These are phyloP conservation scores for Prosopocoilus inquinatus DNA, from an alignment of 2,888 invertebrate genomes.

Conservation along the genomic window DNA sequence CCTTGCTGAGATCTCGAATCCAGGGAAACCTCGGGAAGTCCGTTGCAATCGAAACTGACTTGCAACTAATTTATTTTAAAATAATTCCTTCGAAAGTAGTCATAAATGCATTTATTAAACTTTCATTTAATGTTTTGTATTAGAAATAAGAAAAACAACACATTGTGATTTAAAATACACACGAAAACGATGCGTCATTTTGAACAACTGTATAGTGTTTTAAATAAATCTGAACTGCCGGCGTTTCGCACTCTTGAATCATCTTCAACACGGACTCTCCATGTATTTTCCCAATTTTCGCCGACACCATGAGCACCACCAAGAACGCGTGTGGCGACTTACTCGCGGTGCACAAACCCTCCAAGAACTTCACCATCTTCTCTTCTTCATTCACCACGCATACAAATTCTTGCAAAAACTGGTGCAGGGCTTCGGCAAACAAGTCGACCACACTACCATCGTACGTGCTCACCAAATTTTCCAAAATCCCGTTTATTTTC, in stretches of 20 bases:
- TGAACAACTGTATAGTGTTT: too few species aligned
- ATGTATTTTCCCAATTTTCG: neutral
- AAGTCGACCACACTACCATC: slow-evolving; percentile 3
- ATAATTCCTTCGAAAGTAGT: too few species aligned
- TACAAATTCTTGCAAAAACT: neutral
- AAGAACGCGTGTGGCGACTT: neutral
- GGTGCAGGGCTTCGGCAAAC: slow-evolving; percentile 1
- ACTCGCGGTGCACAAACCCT: neutral
- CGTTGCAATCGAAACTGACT: too few species aligned
- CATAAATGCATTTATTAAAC: too few species aligned
- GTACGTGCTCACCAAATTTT: slow-evolving; percentile 4
- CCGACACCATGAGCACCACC: neutral
- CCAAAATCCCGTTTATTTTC: slow-evolving; percentile 2
- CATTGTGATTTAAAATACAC: too few species aligned
- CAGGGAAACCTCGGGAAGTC: too few species aligned
- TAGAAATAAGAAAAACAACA: too few species aligned
- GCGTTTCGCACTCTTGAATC: neutral
- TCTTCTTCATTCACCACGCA: neutral
- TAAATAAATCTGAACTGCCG: neutral
- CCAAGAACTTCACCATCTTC: neutral
- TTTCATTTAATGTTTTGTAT: too few species aligned
- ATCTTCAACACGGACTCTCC: neutral
- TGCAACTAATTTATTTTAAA: too few species aligned
- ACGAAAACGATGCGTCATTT: too few species aligned
- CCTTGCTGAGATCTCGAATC: too few species aligned